Conservation (phyloP, 2,888 invertebrate species). For the Mythimna ferrago region DNA sequence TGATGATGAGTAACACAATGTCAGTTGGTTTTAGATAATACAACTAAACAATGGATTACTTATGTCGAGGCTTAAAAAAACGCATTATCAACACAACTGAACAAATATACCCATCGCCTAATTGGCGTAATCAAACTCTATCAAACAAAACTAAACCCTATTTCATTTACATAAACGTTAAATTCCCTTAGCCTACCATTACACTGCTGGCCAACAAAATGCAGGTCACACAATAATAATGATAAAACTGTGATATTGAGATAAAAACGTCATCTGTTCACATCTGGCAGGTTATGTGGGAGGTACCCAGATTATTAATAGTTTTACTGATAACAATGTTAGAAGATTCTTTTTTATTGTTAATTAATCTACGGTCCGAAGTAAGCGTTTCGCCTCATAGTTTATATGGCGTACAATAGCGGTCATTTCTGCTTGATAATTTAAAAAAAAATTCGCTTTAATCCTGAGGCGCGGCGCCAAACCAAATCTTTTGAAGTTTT, state of each 20-base stretch:
- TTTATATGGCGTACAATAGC: no score
- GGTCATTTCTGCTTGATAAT: no score
- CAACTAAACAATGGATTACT: neutral
- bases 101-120: neutral
- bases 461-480: no score
- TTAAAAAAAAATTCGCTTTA: no score
- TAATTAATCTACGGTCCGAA: no score
- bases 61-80: neutral
- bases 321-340: slow-evolving; percentile 30
- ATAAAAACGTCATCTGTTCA: slow-evolving; percentile 43
- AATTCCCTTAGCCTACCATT: neutral
- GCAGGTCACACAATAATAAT: slow-evolving; percentile 42
- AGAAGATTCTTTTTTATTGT: neutral
- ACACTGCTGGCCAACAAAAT: slow-evolving; percentile 23
- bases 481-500: no score
- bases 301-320: slow-evolving; percentile 12
- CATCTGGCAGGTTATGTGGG: slow-evolving; percentile 51
- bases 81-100: neutral
- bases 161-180: neutral
- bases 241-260: slow-evolving; percentile 28
- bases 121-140: slow-evolving; percentile 17
- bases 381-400: no score
- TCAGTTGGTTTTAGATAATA: neutral
- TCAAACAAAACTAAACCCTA: slow-evolving; percentile 20
- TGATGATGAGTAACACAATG: no score